These are phyloP conservation scores for Catocala sponsa DNA, from an alignment of 2,888 invertebrate species.

Conservation along the genomic window DNA sequence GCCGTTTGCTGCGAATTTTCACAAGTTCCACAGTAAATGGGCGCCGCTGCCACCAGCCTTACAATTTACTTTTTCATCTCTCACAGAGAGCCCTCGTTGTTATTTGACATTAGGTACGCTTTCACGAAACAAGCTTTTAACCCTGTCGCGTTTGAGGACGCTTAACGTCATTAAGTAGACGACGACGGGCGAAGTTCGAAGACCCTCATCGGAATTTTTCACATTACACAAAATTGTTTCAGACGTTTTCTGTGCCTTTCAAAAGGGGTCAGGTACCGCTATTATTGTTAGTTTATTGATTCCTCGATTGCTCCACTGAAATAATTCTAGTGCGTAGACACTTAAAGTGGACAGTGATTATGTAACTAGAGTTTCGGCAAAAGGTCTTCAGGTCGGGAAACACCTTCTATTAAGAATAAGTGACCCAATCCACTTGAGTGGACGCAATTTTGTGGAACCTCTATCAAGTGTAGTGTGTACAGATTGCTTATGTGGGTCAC, in stretches of 20 bases:
- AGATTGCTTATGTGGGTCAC: constrained; percentile 76
- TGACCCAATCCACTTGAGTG: constrained; percentile 69
- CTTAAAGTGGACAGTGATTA: constrained; percentile 44
- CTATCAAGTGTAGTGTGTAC: constrained; percentile 61
- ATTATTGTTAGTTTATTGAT: constrained; percentile 43
- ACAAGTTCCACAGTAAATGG: constrained; percentile 49
- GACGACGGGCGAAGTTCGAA: constrained; percentile 46
- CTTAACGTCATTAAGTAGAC: constrained; percentile 58
- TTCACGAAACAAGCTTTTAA: constrained; percentile 60
- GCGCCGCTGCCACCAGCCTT: constrained; percentile 45
- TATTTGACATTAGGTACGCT: constrained; percentile 59
- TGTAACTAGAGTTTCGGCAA: constrained; percentile 41
- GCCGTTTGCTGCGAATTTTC: constrained; percentile 51
- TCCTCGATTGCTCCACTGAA: constrained; percentile 19
- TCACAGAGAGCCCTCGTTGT: constrained; percentile 53
- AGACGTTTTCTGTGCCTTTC: constrained; percentile 41
- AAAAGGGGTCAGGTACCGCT: constrained; percentile 34
- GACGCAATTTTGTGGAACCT: constrained; percentile 69
- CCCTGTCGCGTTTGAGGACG: constrained; percentile 53
- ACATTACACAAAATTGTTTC: constrained; percentile 56
- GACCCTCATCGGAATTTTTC: constrained; percentile 56
- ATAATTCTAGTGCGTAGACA: constrained; percentile 34
- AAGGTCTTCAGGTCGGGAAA: constrained; percentile 43
- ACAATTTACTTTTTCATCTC: constrained; percentile 64
- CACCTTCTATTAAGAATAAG: constrained; percentile 60